Percentiles rank a stretch among this genome's conserved stretches.
Conservation (phyloP, 2,888 invertebrate species). For the Podotricha telesiphe region DNA sequence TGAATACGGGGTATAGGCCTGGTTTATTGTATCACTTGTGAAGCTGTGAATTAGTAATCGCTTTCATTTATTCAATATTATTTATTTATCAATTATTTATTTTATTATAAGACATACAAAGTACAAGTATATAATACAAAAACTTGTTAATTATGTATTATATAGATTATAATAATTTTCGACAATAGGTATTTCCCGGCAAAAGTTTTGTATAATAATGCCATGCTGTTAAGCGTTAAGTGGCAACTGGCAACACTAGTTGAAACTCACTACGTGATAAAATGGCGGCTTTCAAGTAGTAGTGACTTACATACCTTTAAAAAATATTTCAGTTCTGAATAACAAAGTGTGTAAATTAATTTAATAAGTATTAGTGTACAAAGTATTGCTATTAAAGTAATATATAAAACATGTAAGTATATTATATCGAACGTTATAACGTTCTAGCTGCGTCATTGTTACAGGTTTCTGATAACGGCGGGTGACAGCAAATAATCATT, state of each 20-base stretch:
- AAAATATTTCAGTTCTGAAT: slow-evolving; percentile 52
- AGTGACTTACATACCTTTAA: slow-evolving; percentile 59
- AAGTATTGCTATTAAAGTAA: slow-evolving; percentile 29
- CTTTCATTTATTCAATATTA: too few species aligned
- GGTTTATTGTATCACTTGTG: too few species aligned
- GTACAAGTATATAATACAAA: too few species aligned
- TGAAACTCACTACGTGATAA: slow-evolving; percentile 59
- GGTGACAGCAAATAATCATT: slow-evolving; percentile 61
- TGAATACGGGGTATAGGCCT: too few species aligned
- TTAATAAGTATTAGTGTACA: slow-evolving; percentile 38
- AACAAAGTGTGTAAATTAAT: slow-evolving; percentile 48
- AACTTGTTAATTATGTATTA: too few species aligned
- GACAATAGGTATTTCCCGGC: background rate
- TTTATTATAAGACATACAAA: background rate
- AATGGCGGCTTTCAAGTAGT: slow-evolving; percentile 68
- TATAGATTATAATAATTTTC: background rate
- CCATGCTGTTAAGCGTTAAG: background rate
- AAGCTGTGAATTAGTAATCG: too few species aligned
- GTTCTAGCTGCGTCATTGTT: slow-evolving; percentile 53
- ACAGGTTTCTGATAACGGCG: slow-evolving; percentile 69
- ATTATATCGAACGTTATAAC: slow-evolving; percentile 42
- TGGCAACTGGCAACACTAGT: slow-evolving; percentile 29
- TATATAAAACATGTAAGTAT: slow-evolving; percentile 60
- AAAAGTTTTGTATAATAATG: background rate
- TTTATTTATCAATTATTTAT: background rate